Evolutionary conservation across 2,888 invertebrate genomes (phyloP).

Genomic region (Agrochola lychnidis): DNA sequence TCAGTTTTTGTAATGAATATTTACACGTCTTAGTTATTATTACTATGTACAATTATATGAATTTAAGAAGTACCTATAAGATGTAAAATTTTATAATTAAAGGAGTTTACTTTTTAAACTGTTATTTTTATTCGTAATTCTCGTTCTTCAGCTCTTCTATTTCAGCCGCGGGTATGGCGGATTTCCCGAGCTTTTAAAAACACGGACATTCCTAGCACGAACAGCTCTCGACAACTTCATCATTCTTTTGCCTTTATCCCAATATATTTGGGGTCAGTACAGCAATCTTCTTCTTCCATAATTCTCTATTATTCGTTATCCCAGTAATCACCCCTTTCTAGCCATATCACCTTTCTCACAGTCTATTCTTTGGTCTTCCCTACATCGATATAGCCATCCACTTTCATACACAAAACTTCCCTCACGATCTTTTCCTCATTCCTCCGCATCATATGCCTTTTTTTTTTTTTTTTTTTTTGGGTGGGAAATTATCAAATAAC

Average conservation of each 20-base stretch:
- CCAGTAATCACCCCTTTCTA: neutral
- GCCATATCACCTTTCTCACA: neutral
- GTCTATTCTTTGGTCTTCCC: neutral
- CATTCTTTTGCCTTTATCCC: neutral
- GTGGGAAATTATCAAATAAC: no score
- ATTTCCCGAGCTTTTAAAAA: neutral
- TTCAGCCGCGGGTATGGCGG: neutral
- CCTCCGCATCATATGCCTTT: neutral
- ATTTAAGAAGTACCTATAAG: conserved; percentile 7
- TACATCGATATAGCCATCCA: no score
- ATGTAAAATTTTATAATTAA: conserved; percentile 44
- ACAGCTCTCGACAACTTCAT: neutral
- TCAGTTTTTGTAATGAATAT: conserved; percentile 61
- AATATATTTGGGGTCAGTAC: neutral
- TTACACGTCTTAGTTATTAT: conserved; percentile 39
- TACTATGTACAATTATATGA: conserved; percentile 38
- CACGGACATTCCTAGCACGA: neutral
- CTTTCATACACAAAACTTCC: neutral
- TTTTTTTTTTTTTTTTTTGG: no score
- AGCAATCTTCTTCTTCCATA: neutral
- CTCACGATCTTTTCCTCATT: neutral
- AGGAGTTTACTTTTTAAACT: conserved; percentile 22
- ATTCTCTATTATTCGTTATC: neutral
- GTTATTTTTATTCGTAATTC: conserved; percentile 5
- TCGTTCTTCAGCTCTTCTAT: no score